Base-by-base conservation (phyloP, 30 jellyfish, hydroid and myxozoan species). In the Chrysaora quinquecirrha region DNA sequence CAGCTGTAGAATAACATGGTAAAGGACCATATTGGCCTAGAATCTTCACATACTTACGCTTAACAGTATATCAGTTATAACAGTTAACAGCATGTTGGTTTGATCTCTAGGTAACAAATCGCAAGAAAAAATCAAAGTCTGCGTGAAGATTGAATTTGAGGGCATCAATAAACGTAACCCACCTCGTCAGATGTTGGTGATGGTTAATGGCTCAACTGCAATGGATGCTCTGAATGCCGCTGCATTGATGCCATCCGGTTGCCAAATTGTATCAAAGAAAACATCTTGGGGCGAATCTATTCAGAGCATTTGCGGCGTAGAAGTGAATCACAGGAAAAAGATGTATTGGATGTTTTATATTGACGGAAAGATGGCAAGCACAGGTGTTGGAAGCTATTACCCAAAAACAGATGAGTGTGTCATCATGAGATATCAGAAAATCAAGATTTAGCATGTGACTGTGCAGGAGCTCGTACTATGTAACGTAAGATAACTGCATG, bases 281-380 rank as follows among this genome's bases (percentile, higher is more conserved):
- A 64, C 90, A 34, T 64, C 90, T 27, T 80, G 69, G 75, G 90
- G 90, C 50, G 83, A 64, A 30, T 80, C 61, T 2, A 1, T 80
- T 18, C 23, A 31, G 22, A 30, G 73, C 22, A 23, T 80, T 24
- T 80, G 90, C 68, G 30, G 58, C 0, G 35, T 25, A 0, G 23
- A 18, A 24, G 21, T 3, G 4, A 33, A 25, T 25, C 68, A 65
- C 16, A 23, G 50, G n/a, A 80, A 66, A 76, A 80, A 46, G 50
- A 18, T 66, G 0, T 66, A 80, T 67, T 80, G 90, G 90, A 49
- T 80, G 76, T 80, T 64, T 54, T 80, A 38, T 58, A 34, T 80
- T 50, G 82, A 80, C 50, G 83, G 25, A 56, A 66, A 80, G 54
- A 19, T 28, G 66, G 76, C 80, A 24, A 24, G 0, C 18, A 33